Percentiles rank a stretch among this genome's conserved stretches.
These are phyloP conservation scores for Andrena fulva DNA, from an alignment of 2,888 invertebrate genomes.

Conservation along the genomic window DNA sequence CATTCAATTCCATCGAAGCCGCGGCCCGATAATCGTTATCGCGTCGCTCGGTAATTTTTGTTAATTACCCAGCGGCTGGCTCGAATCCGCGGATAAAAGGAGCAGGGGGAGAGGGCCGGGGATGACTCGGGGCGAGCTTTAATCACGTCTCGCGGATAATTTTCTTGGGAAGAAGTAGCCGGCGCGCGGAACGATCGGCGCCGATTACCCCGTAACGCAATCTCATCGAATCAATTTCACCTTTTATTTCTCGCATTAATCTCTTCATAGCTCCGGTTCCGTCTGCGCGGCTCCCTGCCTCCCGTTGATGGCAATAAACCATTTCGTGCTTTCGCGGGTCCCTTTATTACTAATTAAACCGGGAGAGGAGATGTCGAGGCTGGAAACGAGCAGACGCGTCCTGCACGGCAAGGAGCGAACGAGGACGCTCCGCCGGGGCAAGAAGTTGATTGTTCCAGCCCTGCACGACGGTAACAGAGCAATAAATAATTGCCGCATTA, in stretches of 20 bases:
- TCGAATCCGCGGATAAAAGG: neutral
- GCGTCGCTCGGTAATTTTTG: constrained; percentile 32
- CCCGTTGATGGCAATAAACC: constrained; percentile 49
- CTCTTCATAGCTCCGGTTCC: constrained; percentile 3
- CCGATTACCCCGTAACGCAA: constrained; percentile 52
- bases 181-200: constrained; percentile 5
- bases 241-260: constrained; percentile 46
- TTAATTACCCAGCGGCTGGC: constrained; percentile 28
- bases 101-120: no score
- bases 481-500: constrained; percentile 32
- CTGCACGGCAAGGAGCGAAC: neutral
- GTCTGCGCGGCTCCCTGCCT: neutral
- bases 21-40: constrained; percentile 32
- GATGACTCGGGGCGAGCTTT: constrained; percentile 18
- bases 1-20: constrained; percentile 14
- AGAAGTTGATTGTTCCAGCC: constrained; percentile 46
- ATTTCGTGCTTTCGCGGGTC: constrained; percentile 34
- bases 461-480: constrained; percentile 19
- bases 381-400: neutral
- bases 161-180: constrained; percentile 17
- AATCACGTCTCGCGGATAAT: constrained; percentile 25
- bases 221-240: constrained; percentile 54
- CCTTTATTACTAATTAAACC: constrained; percentile 52
- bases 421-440: neutral
- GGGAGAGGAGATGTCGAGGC: constrained; percentile 13